Evolutionary conservation across 2,888 invertebrate genomes (phyloP).

Genomic region (Leptothorax acervorum): DNA sequence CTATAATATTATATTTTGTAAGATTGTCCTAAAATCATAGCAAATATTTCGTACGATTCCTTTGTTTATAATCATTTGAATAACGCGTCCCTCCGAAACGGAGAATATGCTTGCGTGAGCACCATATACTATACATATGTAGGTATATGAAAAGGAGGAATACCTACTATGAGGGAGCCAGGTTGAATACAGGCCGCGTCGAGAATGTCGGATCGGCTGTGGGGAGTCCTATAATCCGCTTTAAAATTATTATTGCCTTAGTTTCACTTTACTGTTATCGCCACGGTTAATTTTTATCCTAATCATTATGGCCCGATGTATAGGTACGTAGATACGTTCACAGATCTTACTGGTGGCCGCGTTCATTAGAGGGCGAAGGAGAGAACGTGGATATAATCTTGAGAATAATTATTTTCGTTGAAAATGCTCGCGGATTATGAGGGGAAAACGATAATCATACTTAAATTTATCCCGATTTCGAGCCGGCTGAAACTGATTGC

Average conservation of each 20-base stretch:
- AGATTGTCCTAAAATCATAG: not conserved
- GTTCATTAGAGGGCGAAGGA: constrained; percentile 33
- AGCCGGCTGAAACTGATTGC: constrained; percentile 26
- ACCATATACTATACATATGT: not conserved
- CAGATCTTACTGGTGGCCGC: constrained; percentile 24
- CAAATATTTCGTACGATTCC: not conserved
- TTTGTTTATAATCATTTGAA: constrained; percentile 5
- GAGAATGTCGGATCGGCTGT: not conserved
- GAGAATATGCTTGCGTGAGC: not conserved
- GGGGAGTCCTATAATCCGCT: constrained; percentile 53
- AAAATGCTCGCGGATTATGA: constrained; percentile 27
- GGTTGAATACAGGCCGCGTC: not conserved
- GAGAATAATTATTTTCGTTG: constrained; percentile 41
- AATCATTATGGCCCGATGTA: constrained; percentile 47
- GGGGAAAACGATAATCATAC: constrained; percentile 40
- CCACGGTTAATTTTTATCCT: constrained; percentile 60
- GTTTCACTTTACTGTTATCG: constrained; percentile 58
- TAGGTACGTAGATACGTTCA: not conserved
- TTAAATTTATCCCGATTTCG: constrained; percentile 42
- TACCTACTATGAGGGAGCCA: not conserved
- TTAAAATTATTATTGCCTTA: constrained; percentile 56
- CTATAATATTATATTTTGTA: not conserved
- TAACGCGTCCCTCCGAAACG: constrained; percentile 3
- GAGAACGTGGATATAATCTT: constrained; percentile 17
- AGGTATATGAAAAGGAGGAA: constrained; percentile 13